A percentile compares a stretch with the other conserved stretches of the same genome.
phyloP scores from a whole-genome alignment of 2,797 vertebrate genomes.

The Schizopygopsis malacanthus region DNA sequence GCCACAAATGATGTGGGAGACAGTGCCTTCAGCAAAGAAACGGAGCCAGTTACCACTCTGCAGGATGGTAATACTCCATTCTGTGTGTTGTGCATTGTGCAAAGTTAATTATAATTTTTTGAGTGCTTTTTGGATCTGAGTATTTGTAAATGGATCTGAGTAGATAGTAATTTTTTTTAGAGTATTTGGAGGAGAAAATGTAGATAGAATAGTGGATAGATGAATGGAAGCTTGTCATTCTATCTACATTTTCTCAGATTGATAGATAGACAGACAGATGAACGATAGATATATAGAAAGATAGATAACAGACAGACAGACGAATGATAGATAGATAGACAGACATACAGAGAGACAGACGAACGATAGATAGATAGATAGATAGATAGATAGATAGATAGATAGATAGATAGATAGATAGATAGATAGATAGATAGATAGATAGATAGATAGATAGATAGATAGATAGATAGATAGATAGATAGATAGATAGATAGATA shows the following conservation, averaged over 20 bases:
- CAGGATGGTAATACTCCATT: conserved; percentile 81
- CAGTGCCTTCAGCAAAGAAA: conserved; percentile 82
- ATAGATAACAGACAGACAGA: background rate
- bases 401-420: background rate
- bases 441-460: background rate
- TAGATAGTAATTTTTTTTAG: background rate
- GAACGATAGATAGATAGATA: too few relatives aligned
- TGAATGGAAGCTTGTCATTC: background rate
- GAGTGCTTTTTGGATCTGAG: conserved; percentile 43
- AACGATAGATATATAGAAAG: background rate
- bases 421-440: background rate
- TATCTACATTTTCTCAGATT: background rate
- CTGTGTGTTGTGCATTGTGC: conserved; percentile 37
- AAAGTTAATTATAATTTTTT: conserved; percentile 17
- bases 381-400: background rate
- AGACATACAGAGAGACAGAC: background rate
- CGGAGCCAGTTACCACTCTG: conserved; percentile 82
- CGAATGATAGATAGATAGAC: background rate
- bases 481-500: background rate
- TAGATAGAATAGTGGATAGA: background rate
- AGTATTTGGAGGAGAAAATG: background rate
- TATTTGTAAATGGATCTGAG: background rate
- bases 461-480: too few relatives aligned
- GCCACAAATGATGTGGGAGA: conserved; percentile 88
- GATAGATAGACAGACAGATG: background rate